phyloP scores from a whole-genome alignment of 1,140 invertebrate species.

The Radopholus similis region DNA sequence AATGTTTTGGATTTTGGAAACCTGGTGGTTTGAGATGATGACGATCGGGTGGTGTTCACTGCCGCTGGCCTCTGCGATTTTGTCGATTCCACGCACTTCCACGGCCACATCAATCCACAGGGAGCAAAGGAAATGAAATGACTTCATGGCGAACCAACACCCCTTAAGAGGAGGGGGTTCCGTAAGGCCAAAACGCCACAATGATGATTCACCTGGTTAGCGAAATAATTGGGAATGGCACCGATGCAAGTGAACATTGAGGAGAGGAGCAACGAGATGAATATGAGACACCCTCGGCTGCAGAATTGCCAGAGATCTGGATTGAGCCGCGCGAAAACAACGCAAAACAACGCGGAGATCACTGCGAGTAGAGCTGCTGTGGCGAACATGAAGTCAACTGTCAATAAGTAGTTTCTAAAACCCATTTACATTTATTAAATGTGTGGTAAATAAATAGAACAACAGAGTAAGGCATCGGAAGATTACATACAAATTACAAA shows the following conservation, averaged over 20 bases:
- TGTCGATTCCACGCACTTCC: constrained; percentile 34
- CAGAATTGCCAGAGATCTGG: neutral
- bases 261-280: neutral
- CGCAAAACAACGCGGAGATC: neutral
- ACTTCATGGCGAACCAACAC: neutral
- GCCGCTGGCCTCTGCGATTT: constrained; percentile 16
- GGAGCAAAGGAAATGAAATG: constrained; percentile 16
- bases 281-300: neutral
- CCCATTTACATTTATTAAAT: neutral
- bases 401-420: too few species aligned
- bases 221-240: neutral
- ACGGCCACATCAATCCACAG: constrained; percentile 33
- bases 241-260: neutral
- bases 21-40: constrained; percentile 34
- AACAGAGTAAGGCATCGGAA: too few species aligned
- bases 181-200: neutral
- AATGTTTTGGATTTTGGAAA: constrained; percentile 4
- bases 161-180: constrained; percentile 11
- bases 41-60: constrained; percentile 25
- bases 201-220: neutral
- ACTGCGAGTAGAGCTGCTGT: too few species aligned
- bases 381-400: neutral
- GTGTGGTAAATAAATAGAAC: neutral
- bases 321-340: neutral
- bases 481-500: too few species aligned